Conservation (phyloP, 2,797 vertebrate genomes). For the Lates japonicus region DNA sequence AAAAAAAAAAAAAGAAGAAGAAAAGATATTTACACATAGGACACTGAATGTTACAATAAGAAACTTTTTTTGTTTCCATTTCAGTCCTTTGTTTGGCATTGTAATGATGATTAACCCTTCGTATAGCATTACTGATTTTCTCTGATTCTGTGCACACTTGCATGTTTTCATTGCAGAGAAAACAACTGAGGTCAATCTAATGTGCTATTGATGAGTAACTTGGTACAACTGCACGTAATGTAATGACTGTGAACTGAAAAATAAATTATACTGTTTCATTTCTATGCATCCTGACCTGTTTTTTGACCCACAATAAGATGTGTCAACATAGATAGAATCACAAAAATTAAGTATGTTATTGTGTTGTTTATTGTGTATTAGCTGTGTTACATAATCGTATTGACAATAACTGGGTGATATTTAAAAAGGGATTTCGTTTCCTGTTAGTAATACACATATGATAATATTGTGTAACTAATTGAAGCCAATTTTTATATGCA, state of each 20-base stretch:
- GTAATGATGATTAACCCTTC: conserved; percentile 48
- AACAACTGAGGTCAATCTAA: conserved; percentile 72
- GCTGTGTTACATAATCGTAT: too few relatives aligned
- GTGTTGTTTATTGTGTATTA: too few relatives aligned
- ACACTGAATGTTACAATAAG: conserved; percentile 40
- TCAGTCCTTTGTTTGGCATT: conserved; percentile 37
- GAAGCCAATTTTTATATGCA: too few relatives aligned
- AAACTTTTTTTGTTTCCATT: conserved; percentile 12
- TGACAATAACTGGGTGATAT: too few relatives aligned
- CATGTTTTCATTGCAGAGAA: conserved; percentile 79
- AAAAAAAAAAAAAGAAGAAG: neutral
- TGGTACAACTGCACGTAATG: conserved; percentile 81
- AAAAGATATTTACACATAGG: neutral
- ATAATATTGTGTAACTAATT: too few relatives aligned
- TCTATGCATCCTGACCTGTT: conserved; percentile 37
- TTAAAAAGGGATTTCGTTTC: too few relatives aligned
- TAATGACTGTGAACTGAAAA: conserved; percentile 86
- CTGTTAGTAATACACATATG: too few relatives aligned
- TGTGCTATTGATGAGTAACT: conserved; percentile 76
- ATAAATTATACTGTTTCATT: conserved; percentile 82
- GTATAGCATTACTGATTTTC: conserved; percentile 47
- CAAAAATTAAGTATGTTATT: too few relatives aligned
- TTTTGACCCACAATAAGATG: neutral
- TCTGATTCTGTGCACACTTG: conserved; percentile 68
- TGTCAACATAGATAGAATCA: neutral